Percentiles rank a stretch among this genome's conserved stretches.
Conservation (phyloP, 2,113 vertebrate species). For the Junco hyemalis region DNA sequence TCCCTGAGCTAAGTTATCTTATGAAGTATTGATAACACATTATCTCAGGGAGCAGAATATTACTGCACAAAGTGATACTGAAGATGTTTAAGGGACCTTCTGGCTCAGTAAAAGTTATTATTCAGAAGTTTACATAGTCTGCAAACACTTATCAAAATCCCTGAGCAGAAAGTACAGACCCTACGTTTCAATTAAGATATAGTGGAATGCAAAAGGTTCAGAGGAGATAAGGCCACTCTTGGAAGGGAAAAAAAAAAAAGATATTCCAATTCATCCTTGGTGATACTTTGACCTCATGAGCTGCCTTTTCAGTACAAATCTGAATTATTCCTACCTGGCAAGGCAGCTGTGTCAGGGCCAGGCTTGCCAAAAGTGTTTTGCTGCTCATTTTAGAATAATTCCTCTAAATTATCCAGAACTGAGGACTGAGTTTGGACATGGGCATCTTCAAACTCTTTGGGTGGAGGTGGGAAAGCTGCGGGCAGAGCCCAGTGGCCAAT, state of each 20-base stretch:
- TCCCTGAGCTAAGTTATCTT: conserved; percentile 71
- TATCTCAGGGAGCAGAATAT: conserved; percentile 79
- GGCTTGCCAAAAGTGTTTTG: background rate
- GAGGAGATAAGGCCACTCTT: conserved; percentile 69
- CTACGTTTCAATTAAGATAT: conserved; percentile 79
- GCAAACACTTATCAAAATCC: conserved; percentile 81
- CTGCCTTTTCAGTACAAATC: conserved; percentile 37
- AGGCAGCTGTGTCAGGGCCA: background rate
- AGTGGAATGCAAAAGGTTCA: conserved; percentile 72
- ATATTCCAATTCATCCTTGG: conserved; percentile 69
- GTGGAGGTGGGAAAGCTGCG: background rate
- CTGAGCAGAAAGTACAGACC: conserved; percentile 80
- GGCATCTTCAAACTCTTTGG: background rate
- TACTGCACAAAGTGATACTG: conserved; percentile 74
- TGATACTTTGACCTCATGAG: conserved; percentile 32
- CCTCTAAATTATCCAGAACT: background rate
- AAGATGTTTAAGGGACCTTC: conserved; percentile 69
- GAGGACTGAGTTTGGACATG: background rate
- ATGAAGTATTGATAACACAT: conserved; percentile 74
- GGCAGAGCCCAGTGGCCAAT: background rate
- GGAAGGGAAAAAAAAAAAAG: background rate
- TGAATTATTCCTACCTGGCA: background rate
- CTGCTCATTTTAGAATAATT: background rate
- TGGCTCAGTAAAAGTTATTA: conserved; percentile 75
- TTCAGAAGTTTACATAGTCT: conserved; percentile 78